Evolutionary conservation across 2,797 vertebrate genomes (phyloP), one percentile per base, ranked within the genome.

Genomic region (Adelosebastes latens): DNA sequence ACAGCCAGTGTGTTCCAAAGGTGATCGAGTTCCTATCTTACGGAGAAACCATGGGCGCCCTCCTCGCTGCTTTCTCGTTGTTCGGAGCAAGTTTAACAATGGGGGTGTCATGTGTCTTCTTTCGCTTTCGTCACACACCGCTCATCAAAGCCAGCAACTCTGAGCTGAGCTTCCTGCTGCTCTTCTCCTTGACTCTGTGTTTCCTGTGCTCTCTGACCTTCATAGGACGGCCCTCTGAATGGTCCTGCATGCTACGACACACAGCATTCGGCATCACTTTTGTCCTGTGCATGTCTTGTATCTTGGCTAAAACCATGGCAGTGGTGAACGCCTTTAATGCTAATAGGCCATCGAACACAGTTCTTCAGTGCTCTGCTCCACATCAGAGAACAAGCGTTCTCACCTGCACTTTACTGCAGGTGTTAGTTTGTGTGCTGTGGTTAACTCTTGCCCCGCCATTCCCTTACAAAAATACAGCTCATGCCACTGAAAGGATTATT

Each of bases 171-270:
- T 95, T 95, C 83, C 81, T 95, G 62, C 80, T 94, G 61, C 94
- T 95, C 77, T 92, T 95, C 81, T 94, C 94, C 42, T 70, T 95
- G 79, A 90, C 84, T 76, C 79, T 95, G 24, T 95, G 94, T 77
- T 95, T 95, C 72, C 88, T 96, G 34, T 96, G 94, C 61, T 93
- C 95, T 75, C 79, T 95, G 59, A 92, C 93, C 31, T 95, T 95
- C 79, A 94, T 95, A 1, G 92, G 94, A 24, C 86, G 22, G 11
- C 95, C 95, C 16, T 70, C 94, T 70, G 71, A 87, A 20, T 95
- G 93, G 93, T 95, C 94, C 75, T 96, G 94, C 83, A 94, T 93
- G 94, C 85, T 96, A 59, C 87, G 95, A 1, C 94, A 96, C 77
- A 92, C 92, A 18, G 88, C 86, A 0, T 96, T 95, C 16, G 92